Base-by-base conservation (phyloP, 2,797 vertebrate genomes). In the Buceros bicornis region DNA sequence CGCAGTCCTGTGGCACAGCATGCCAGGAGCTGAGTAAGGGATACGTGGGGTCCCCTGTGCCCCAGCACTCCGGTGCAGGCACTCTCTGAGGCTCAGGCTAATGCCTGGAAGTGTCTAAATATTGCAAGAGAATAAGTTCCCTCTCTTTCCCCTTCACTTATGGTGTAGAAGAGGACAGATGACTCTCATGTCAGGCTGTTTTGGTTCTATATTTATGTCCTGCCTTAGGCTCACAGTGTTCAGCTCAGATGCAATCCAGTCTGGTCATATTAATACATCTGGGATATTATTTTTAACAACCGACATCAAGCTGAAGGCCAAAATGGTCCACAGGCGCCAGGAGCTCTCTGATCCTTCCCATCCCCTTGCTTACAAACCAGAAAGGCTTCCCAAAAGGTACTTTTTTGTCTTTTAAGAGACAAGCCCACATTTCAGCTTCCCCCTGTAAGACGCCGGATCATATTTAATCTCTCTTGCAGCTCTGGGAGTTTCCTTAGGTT, bases 181-280 rank as follows among this genome's bases (percentile, higher is more conserved):
- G 95, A 95, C 95, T 96, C 95, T 94, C 91, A 92, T 96, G 88
- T 95, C 88, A 94, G 93, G 87, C 88, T 97, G 94, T 95, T 97
- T 97, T 93, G 90, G 82, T 97, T 96, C 97, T 97, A 97, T 97
- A 96, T 97, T 97, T 97, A 95, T 95, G 96, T 73, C 89, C 93
- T 94, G 96, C 97, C 97, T 96, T 87, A 81, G 96, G 97, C 95
- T 97, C 94, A 95, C 86, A 81, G 92, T 96, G 96, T 97, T 97
- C 97, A 95, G 91, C 93, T 93, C 95, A 93, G 89, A 94, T 95
- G 95, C 94, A 94, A 95, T 93, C 83, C 94, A 95, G 96, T 95
- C 97, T 96, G 91, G 90, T 96, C 26, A 0, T 92, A 95, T 96
- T 96, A 97, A 97, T 95, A 97, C 87, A 96, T 92, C 95, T 94